Percentiles rank a stretch among this genome's conserved stretches.
These are phyloP conservation scores for Barbus barbus DNA, from an alignment of 2,113 vertebrate species.

Conservation along the genomic window DNA sequence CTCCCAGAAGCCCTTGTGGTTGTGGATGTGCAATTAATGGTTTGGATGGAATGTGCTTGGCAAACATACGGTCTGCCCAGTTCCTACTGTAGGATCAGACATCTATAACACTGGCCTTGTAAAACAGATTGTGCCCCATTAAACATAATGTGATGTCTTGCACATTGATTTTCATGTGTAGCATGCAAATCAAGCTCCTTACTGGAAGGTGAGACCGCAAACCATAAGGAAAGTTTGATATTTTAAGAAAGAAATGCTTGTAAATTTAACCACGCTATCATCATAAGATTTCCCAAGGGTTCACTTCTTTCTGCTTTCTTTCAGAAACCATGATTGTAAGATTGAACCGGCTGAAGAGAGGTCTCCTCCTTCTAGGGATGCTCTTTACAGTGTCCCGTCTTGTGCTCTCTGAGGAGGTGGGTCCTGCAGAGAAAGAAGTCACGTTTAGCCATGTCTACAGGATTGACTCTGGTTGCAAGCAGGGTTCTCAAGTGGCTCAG, in stretches of 20 bases:
- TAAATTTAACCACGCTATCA: neutral
- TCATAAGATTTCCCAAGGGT: neutral
- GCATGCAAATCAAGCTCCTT: slow-evolving; percentile 19
- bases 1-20: slow-evolving; percentile 56
- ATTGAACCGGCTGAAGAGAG: slow-evolving; percentile 49
- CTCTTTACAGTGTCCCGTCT: slow-evolving; percentile 59
- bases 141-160: slow-evolving; percentile 54
- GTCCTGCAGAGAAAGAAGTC: slow-evolving; percentile 67
- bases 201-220: slow-evolving; percentile 33
- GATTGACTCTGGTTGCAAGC: slow-evolving; percentile 77
- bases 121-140: slow-evolving; percentile 61
- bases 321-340: slow-evolving; percentile 67
- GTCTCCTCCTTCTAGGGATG: slow-evolving; percentile 62
- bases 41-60: slow-evolving; percentile 51
- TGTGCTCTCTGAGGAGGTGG: slow-evolving; percentile 59
- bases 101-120: slow-evolving; percentile 54
- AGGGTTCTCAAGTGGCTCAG: slow-evolving; percentile 66
- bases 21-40: slow-evolving; percentile 63
- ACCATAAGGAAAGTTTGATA: slow-evolving; percentile 23
- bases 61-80: slow-evolving; percentile 57
- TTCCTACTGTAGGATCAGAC: slow-evolving; percentile 50
- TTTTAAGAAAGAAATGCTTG: slow-evolving; percentile 4
- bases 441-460: slow-evolving; percentile 88
- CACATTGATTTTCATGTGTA: slow-evolving; percentile 26
- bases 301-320: slow-evolving; percentile 41